A percentile compares a stretch with the other conserved stretches of the same genome.
phyloP scores from a whole-genome alignment of 2,113 vertebrate genomes.

The Ophthalmotilapia sp. region DNA sequence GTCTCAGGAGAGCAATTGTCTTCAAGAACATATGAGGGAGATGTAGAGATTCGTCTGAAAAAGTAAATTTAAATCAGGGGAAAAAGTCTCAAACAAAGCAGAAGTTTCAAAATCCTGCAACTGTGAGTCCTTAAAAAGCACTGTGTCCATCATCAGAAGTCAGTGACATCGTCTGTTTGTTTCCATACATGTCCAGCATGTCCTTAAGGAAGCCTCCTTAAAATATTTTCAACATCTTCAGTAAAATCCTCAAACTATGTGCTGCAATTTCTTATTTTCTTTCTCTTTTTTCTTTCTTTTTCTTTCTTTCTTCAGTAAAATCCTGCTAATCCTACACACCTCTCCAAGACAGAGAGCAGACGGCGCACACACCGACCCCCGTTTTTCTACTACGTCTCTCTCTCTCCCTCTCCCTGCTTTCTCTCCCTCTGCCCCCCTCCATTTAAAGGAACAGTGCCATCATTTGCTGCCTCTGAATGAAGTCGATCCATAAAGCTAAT shows the following conservation, averaged over 20 bases:
- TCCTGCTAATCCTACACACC: background rate
- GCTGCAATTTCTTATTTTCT: background rate
- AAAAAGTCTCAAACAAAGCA: background rate
- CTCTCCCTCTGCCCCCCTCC: background rate
- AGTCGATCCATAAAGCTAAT: background rate
- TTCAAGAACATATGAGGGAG: background rate
- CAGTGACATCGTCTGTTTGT: background rate
- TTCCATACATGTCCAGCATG: background rate
- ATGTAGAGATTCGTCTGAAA: background rate
- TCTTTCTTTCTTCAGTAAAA: background rate
- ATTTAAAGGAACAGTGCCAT: constrained; percentile 58
- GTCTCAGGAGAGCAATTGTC: background rate
- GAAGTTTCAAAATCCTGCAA: background rate
- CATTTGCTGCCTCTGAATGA: background rate
- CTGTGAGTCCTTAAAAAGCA: background rate
- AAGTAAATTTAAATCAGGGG: background rate
- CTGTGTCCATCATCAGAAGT: background rate
- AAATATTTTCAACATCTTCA: background rate
- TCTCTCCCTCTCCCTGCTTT: background rate
- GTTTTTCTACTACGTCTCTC: constrained; percentile 33
- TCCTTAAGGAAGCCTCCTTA: background rate
- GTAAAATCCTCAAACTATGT: background rate
- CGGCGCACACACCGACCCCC: constrained; percentile 10
- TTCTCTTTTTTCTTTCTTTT: background rate
- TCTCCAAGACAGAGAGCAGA: constrained; percentile 29